Evolutionary conservation across 1,140 invertebrate species (phyloP), one percentile per base, ranked within the genome.

Genomic region (Epicauta chinensis): DNA sequence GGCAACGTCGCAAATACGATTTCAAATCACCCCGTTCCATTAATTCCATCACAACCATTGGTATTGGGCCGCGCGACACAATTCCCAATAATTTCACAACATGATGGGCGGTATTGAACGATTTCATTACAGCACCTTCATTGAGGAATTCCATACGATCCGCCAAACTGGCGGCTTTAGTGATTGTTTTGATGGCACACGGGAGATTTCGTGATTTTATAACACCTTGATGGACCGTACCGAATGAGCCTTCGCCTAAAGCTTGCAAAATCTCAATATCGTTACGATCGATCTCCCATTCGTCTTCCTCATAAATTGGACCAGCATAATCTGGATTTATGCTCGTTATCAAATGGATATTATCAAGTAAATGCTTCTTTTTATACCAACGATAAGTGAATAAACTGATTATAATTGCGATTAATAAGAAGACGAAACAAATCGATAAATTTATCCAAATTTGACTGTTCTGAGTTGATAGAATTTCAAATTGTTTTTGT

Each of bases 51-150:
- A 89, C 71, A 0, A 89, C 84, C 32, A 78, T 73, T 1, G 82
- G 77, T 9, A 83, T 82, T 47, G 77, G 73, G 2, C 75, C 78
- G 44, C 75, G 73, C 0, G 82, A 84, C 1, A 88, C 83, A 7
- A 89, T 82, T 3, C 87, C 87, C 1, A 85, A 61, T 9, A 89
- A 68, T 59, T 78, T 79, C 1, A 89, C 81, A 14, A 89, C 82
- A 66, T 87, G 86, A 53, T 66, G 59, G 1, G 63, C 63, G 7
- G 62, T 51, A 42, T 58, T 67, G 70, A 97, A 95, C 37, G 84
- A 80, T 69, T 96, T 97, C 93, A 97, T 97, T 7, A 93, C 87
- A n/a, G 87, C 88, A 15, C 92, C 93, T 75, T 98, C 95, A 67
- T 93, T 93, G 11, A 98, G 74, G 73, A 98, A 98, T 67, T 91